Evolutionary conservation across 2,888 invertebrate genomes (phyloP).

Genomic region (Chrysodeixis includens): DNA sequence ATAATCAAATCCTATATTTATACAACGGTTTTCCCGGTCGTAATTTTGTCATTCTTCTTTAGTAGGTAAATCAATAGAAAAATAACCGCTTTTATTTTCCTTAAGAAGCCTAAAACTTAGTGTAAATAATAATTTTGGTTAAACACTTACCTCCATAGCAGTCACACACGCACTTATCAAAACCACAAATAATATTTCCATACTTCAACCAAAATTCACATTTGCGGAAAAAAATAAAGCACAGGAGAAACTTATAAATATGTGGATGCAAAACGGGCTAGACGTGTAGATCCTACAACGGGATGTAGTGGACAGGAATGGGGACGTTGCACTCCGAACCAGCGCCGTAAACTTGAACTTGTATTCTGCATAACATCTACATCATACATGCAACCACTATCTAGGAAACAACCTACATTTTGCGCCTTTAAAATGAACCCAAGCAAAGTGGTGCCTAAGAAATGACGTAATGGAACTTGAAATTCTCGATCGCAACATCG

Average conservation of each 20-base stretch:
- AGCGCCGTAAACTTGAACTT: conserved; percentile 59
- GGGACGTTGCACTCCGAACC: conserved; percentile 75
- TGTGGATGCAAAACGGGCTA: conserved; percentile 30
- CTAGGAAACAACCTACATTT: conserved; percentile 14
- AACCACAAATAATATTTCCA: conserved; percentile 47
- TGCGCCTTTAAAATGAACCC: neutral
- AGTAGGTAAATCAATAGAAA: too few species aligned
- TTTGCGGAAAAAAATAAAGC: neutral
- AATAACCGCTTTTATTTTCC: too few species aligned
- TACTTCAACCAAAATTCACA: conserved; percentile 5
- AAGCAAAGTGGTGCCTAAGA: neutral
- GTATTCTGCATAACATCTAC: conserved; percentile 38
- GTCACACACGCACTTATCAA: conserved; percentile 37
- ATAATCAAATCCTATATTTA: too few species aligned
- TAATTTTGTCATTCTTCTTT: too few species aligned
- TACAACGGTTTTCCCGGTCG: too few species aligned
- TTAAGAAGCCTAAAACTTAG: too few species aligned
- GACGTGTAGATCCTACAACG: conserved; percentile 62
- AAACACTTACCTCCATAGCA: conserved; percentile 53
- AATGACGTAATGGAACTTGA: conserved; percentile 1
- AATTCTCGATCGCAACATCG: neutral
- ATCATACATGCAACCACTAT: conserved; percentile 15
- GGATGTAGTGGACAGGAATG: conserved; percentile 72
- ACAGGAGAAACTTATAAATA: neutral
- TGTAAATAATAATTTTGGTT: too few species aligned